These are phyloP conservation scores for Gobionotothen gibberifrons DNA, from an alignment of 2,797 vertebrate genomes.

Conservation along the genomic window DNA sequence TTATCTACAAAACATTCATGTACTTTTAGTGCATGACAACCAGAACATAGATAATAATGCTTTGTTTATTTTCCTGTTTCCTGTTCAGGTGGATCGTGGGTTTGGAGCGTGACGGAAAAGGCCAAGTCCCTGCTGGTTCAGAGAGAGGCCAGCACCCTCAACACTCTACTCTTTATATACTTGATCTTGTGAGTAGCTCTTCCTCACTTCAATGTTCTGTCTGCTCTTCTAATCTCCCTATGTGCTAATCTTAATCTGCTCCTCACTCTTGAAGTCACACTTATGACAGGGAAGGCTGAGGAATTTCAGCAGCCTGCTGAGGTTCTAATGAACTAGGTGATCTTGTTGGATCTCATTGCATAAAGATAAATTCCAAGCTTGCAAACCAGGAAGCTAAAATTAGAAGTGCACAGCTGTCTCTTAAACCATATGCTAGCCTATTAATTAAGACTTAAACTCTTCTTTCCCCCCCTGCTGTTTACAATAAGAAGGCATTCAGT, in stretches of 20 bases:
- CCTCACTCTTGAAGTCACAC: background rate
- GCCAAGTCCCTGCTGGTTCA: conserved; percentile 80
- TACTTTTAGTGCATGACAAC: no score
- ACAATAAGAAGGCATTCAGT: background rate
- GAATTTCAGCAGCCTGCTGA: background rate
- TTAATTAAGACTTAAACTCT: background rate
- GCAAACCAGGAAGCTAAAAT: background rate
- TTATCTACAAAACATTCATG: background rate
- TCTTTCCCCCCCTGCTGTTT: background rate
- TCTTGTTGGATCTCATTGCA: background rate
- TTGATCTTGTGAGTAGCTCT: conserved; percentile 86
- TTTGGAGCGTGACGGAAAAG: conserved; percentile 65
- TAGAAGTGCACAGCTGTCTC: background rate
- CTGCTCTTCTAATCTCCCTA: background rate
- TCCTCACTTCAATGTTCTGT: background rate
- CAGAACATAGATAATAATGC: background rate
- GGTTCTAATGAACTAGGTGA: background rate
- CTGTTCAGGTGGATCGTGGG: conserved; percentile 73
- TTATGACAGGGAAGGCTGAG: background rate
- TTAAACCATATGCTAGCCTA: background rate
- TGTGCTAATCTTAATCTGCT: conserved; percentile 4
- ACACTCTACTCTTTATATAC: conserved; percentile 87
- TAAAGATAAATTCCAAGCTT: background rate
- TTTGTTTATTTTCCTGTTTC: background rate
- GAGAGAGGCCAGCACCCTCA: conserved; percentile 79